Percentiles rank a stretch among this genome's conserved stretches.
Conservation (phyloP, 2,888 invertebrate genomes). For the Mactromeris polynyma region DNA sequence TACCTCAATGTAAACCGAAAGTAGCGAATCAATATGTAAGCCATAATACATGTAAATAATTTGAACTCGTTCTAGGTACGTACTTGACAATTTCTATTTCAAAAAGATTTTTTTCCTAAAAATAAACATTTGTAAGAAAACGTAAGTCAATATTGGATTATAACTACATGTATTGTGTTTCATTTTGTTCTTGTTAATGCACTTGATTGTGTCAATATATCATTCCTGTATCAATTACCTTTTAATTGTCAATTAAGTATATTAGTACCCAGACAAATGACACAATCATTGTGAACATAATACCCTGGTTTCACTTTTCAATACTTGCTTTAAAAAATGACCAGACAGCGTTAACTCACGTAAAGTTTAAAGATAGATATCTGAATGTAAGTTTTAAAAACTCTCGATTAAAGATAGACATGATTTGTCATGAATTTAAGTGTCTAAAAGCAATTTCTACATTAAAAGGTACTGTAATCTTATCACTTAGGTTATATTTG, state of each 20-base stretch:
- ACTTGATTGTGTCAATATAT: background rate
- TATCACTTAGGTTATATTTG: conserved; percentile 33
- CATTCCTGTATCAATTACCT: background rate
- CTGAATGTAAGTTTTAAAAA: background rate
- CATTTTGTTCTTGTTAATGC: background rate
- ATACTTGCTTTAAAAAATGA: background rate
- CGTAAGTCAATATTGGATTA: background rate
- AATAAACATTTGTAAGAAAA: background rate
- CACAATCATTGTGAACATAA: background rate
- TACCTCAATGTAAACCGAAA: background rate
- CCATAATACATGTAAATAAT: too few relatives aligned
- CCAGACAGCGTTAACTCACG: background rate
- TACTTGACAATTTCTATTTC: background rate
- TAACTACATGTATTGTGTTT: too few relatives aligned
- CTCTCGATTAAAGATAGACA: background rate
- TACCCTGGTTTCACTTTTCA: background rate
- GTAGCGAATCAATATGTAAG: background rate
- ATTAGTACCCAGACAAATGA: background rate
- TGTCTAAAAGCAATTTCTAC: conserved; percentile 18
- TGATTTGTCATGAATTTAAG: background rate
- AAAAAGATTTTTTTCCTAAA: background rate
- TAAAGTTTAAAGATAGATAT: background rate
- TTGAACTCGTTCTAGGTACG: too few relatives aligned
- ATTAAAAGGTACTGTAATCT: conserved; percentile 29
- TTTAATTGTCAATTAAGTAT: background rate